phyloP scores from a whole-genome alignment of 1,140 invertebrate genomes.

The Tetragonula clypearis region DNA sequence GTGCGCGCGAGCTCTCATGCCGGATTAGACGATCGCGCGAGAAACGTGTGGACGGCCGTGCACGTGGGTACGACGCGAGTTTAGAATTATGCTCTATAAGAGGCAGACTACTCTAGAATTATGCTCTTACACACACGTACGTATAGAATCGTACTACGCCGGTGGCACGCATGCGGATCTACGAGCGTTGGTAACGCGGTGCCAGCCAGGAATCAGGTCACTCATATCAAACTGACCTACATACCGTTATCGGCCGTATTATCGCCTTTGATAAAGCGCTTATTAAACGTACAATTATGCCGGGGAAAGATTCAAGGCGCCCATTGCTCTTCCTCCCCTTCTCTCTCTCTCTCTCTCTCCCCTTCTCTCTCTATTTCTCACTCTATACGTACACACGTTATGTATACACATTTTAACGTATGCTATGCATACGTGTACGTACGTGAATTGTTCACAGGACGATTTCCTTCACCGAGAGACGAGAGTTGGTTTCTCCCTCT shows the following conservation, averaged over 20 bases:
- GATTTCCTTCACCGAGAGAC: background rate
- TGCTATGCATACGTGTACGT: background rate
- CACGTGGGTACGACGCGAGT: constrained; percentile 27
- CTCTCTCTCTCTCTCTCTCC: background rate
- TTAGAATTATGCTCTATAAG: constrained; percentile 41
- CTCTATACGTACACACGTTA: background rate
- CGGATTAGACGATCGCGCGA: background rate
- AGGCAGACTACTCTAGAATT: constrained; percentile 31
- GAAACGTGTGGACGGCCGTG: background rate
- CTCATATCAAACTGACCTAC: constrained; percentile 81
- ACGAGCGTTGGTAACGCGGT: constrained; percentile 55
- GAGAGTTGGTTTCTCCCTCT: background rate
- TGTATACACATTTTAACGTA: background rate
- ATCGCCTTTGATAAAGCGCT: constrained; percentile 78
- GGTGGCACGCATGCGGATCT: constrained; percentile 62
- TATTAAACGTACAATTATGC: constrained; percentile 77
- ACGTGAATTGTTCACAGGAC: background rate
- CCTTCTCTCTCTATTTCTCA: background rate
- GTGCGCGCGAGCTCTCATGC: background rate
- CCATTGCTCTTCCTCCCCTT: constrained; percentile 30
- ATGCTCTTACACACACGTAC: constrained; percentile 18
- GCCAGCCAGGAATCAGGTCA: constrained; percentile 77
- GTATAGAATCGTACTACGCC: constrained; percentile 27
- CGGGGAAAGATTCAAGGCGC: constrained; percentile 64
- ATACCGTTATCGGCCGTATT: constrained; percentile 78